These are phyloP conservation scores for Agrotis segetum DNA, from an alignment of 2,888 invertebrate species.

Conservation along the genomic window DNA sequence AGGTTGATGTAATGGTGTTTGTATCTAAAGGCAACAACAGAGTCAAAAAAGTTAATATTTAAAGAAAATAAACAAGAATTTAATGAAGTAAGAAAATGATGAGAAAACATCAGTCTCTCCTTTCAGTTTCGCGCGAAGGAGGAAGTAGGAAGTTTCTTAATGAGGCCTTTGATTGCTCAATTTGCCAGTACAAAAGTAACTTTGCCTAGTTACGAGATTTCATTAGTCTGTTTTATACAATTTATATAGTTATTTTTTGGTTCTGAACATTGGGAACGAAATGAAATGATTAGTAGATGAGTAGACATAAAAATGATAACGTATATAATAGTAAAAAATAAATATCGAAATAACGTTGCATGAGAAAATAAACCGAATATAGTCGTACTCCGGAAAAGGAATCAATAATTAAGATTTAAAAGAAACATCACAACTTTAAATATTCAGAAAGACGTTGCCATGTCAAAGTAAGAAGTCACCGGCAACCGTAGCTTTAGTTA, in stretches of 20 bases:
- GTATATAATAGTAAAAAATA: no score
- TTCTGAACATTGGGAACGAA: no score
- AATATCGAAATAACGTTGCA: background rate
- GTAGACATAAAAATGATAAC: background rate
- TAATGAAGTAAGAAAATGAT: background rate
- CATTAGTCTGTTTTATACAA: background rate
- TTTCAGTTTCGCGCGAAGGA: constrained; percentile 9
- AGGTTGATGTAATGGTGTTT: no score
- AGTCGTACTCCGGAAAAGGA: background rate
- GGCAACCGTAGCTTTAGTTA: constrained; percentile 33
- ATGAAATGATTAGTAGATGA: background rate
- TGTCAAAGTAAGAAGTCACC: constrained; percentile 27
- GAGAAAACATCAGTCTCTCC: background rate
- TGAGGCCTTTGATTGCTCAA: constrained; percentile 54
- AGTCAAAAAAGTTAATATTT: no score
- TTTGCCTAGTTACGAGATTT: background rate
- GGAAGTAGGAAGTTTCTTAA: constrained; percentile 52
- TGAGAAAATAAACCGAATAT: background rate
- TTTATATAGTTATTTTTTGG: background rate
- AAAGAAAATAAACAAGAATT: background rate
- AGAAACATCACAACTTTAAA: constrained; percentile 9
- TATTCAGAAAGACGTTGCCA: constrained; percentile 35
- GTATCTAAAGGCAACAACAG: no score
- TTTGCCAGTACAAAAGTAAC: constrained; percentile 40
- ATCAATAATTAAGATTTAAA: constrained; percentile 10